phyloP scores from a whole-genome alignment of 2,113 vertebrate species.

The Scomber japonicus region DNA sequence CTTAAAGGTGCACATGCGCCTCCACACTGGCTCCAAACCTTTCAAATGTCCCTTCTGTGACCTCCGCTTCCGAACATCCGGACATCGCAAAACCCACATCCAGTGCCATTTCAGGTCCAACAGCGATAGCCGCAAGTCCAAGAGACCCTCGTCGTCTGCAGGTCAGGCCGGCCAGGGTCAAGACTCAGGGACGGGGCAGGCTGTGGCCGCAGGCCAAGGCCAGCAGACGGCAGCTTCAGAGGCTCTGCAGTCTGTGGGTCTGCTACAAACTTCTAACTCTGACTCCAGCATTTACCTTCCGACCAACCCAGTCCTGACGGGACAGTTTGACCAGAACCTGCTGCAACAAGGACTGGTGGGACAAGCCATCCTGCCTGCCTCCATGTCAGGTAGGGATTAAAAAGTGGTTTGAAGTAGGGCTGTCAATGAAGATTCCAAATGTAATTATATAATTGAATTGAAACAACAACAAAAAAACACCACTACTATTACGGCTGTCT shows the following conservation, averaged over 20 bases:
- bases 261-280: slow-evolving; percentile 84
- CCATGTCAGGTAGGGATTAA: slow-evolving; percentile 91
- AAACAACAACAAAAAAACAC: no score
- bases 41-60: slow-evolving; percentile 99
- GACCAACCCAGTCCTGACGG: slow-evolving; percentile 89
- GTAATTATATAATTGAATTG: no score
- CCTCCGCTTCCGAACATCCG: slow-evolving; percentile 96
- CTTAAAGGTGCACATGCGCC: slow-evolving; percentile 98
- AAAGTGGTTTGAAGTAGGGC: background rate
- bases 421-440: no score
- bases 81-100: slow-evolving; percentile 98
- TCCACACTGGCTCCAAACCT: slow-evolving; percentile 97
- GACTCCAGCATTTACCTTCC: slow-evolving; percentile 94
- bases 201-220: slow-evolving; percentile 85
- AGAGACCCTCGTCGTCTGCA: slow-evolving; percentile 84
- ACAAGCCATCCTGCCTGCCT: slow-evolving; percentile 94
- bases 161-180: slow-evolving; percentile 75
- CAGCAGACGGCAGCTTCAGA: slow-evolving; percentile 81
- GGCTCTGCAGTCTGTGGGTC: slow-evolving; percentile 84
- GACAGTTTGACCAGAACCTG: slow-evolving; percentile 92
- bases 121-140: slow-evolving; percentile 86
- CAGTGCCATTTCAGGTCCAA: slow-evolving; percentile 91
- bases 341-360: slow-evolving; percentile 93
- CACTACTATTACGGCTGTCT: no score
- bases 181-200: slow-evolving; percentile 78